Evolutionary conservation across 2,888 invertebrate genomes (phyloP).

Genomic region (Cyclophora punctaria): DNA sequence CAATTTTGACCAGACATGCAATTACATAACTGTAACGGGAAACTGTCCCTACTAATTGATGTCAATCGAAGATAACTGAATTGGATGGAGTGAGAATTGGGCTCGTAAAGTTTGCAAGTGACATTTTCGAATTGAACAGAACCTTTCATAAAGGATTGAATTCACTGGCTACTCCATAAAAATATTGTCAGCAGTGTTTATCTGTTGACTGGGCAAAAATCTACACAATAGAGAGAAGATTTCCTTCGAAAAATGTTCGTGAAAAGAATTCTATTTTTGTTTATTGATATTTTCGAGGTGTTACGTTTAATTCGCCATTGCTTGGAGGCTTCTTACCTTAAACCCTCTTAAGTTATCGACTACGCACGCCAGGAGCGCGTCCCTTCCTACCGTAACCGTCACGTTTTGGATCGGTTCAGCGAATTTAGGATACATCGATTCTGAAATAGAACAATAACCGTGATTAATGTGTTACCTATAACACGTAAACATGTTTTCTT

Average conservation of each 20-base stretch:
- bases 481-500: slow-evolving; percentile 55
- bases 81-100: slow-evolving; percentile 25
- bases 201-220: too few relatives aligned
- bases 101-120: slow-evolving; percentile 19
- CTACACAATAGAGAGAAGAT: too few relatives aligned
- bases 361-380: slow-evolving; percentile 90
- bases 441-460: slow-evolving; percentile 56
- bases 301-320: background rate
- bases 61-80: slow-evolving; percentile 26
- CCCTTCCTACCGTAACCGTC: slow-evolving; percentile 89
- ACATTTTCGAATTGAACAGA: slow-evolving; percentile 8
- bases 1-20: slow-evolving; percentile 8
- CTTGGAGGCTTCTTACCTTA: slow-evolving; percentile 76
- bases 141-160: background rate
- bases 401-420: slow-evolving; percentile 93
- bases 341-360: slow-evolving; percentile 91
- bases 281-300: background rate
- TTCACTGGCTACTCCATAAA: background rate
- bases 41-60: slow-evolving; percentile 24
- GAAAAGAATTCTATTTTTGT: too few relatives aligned
- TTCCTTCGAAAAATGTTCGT: too few relatives aligned
- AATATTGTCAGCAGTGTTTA: background rate
- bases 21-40: slow-evolving; percentile 22
- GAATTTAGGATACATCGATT: slow-evolving; percentile 84
- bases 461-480: slow-evolving; percentile 6